Evolutionary conservation across 2,888 invertebrate genomes (phyloP).

Genomic region (Suillia variegata): DNA sequence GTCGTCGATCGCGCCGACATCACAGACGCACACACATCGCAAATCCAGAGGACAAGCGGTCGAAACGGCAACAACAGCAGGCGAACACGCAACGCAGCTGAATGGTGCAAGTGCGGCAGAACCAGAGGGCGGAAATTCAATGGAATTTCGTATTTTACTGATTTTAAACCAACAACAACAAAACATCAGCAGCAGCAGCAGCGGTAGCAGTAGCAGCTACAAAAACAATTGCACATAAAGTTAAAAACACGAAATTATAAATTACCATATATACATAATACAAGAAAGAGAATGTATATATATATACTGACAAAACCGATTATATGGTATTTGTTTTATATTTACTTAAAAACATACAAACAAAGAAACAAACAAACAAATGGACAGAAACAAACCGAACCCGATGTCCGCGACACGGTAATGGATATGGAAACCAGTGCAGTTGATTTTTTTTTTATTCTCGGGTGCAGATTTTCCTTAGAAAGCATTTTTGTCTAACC

Average conservation of each 20-base stretch:
- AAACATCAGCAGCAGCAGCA: conserved; percentile 25
- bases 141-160: conserved; percentile 20
- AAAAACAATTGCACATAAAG: neutral
- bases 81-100: conserved; percentile 26
- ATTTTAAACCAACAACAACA: conserved; percentile 13
- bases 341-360: conserved; percentile 2
- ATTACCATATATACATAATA: neutral
- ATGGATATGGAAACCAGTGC: conserved; percentile 38
- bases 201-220: conserved; percentile 15
- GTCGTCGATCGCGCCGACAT: conserved; percentile 57
- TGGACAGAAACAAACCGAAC: conserved; percentile 18
- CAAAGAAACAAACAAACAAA: conserved; percentile 8
- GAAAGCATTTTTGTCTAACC: conserved; percentile 37
- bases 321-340: too few species aligned
- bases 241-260: neutral
- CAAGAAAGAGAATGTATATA: neutral
- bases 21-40: conserved; percentile 53
- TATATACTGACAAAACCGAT: neutral
- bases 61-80: conserved; percentile 34
- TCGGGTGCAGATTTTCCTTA: conserved; percentile 36
- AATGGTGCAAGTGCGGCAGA: conserved; percentile 20
- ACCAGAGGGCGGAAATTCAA: conserved; percentile 25
- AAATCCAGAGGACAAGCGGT: conserved; percentile 25
- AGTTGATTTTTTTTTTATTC: conserved; percentile 49
- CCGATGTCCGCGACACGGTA: too few species aligned